Base-by-base conservation (phyloP, 2,888 invertebrate genomes). In the Neoitamus cyanurus region DNA sequence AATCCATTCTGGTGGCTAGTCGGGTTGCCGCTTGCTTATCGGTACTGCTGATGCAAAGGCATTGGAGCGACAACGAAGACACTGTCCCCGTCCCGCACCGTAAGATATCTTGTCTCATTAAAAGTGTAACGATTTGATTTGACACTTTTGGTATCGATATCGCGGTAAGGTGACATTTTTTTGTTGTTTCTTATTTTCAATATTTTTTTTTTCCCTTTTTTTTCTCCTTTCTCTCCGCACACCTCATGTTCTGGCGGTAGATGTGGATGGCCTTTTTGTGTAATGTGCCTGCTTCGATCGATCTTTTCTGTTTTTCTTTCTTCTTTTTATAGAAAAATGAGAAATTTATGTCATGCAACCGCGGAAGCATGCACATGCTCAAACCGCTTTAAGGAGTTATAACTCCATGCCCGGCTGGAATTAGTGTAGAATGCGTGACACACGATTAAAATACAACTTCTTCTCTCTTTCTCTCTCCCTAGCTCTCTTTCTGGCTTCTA, bases 141-240 rank as follows among this genome's bases (percentile, higher is more conserved):
- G 58, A 58, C 58, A 58, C 58, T 58, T 48, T 58, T 58, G 58
- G 58, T 58, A 58, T 58, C 58, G 58, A 58, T 58, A 58, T 25
- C 58, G 58, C 58, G 25, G 58, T 20, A 58, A 9, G 58, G 25
- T 58, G 58, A 25, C 25, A 58, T 58, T 58, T 58, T 48, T 58
- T 58, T 25, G 1, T 34, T 34, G 7, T 34, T 34, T 34, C 34
- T 7, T 34, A 3, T 34, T 34, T 34, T 34, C 34, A 5, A 34
- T 34, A 34, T 34, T 3, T 3, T 34, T 7, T 34, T 3, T 34
- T 34, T 25, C 9, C 2, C 6, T 25, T 58, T 25, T 58, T 58
- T 58, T 58, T 48, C n/a, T 58, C 7, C 7, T 20, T 1, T 25
- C 9, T 58, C 25, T 7, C 25, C 20, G 20, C 25, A 58, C 58